A percentile compares a stretch with the other conserved stretches of the same genome.
phyloP scores from a whole-genome alignment of 2,113 vertebrate genomes.

The Chinchilla lanigera region DNA sequence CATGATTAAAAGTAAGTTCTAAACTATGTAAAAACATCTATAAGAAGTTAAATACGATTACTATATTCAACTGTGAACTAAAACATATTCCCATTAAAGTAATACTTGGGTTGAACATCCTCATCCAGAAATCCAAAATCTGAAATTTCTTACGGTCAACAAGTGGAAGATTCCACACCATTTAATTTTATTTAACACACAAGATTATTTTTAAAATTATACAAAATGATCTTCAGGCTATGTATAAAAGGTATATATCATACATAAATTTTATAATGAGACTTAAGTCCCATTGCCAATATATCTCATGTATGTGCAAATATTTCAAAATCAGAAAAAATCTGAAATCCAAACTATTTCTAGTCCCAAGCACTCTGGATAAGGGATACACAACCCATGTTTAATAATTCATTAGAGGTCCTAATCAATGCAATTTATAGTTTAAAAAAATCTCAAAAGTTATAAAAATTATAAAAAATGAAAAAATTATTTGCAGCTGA shows the following conservation, averaged over 20 bases:
- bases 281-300: not conserved
- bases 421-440: not conserved
- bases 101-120: not conserved
- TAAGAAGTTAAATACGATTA: not conserved
- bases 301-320: not conserved
- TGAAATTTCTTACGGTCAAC: not conserved
- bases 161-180: not conserved
- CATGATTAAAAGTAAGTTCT: conserved; percentile 22
- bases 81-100: not conserved
- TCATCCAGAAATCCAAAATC: not conserved
- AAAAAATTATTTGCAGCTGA: not conserved
- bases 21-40: not conserved
- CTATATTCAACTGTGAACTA: not conserved
- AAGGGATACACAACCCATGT: not conserved
- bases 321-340: not conserved
- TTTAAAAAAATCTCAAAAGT: not conserved
- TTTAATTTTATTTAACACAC: not conserved
- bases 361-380: not conserved
- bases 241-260: not conserved
- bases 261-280: not conserved
- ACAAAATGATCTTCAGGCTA: not conserved
- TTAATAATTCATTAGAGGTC: not conserved
- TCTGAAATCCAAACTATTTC: not conserved
- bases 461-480: not conserved
- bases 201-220: not conserved